phyloP scores from a whole-genome alignment of 2,113 vertebrate genomes.

The Chaetorhynchus papuensis region DNA sequence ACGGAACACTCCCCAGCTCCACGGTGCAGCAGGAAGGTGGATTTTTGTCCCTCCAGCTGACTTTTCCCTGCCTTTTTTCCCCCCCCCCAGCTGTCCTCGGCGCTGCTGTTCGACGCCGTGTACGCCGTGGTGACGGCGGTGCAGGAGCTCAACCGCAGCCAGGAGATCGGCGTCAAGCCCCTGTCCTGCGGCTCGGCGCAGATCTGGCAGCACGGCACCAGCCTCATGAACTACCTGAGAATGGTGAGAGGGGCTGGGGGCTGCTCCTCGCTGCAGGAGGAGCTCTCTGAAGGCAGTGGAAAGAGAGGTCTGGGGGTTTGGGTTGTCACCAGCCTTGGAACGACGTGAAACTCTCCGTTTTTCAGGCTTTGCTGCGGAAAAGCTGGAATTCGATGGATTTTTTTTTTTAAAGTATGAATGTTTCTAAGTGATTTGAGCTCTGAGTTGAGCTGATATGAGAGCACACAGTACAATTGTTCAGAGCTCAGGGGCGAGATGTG shows the following conservation, averaged over 20 bases:
- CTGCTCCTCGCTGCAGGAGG: not conserved
- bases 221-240: conserved; percentile 98
- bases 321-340: not conserved
- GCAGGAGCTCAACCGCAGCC: conserved; percentile 95
- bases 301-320: not conserved
- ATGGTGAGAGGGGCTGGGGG: conserved; percentile 83
- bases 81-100: conserved; percentile 85
- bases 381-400: not conserved
- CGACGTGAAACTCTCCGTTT: fast-evolving
- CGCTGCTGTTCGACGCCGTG: conserved; percentile 91
- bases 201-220: conserved; percentile 99
- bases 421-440: not conserved
- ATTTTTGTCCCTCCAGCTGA: not conserved
- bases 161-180: conserved; percentile 93
- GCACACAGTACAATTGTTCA: not conserved
- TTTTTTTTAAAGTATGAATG: not conserved
- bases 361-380: not conserved
- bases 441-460: not conserved
- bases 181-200: conserved; percentile 95
- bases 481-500: not conserved
- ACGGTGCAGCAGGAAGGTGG: fast-evolving
- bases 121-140: conserved; percentile 90
- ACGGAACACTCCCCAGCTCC: not conserved
- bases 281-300: not conserved
- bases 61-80: not conserved